Conservation (phyloP, 2,113 vertebrate genomes). For the Microtus montanus region DNA sequence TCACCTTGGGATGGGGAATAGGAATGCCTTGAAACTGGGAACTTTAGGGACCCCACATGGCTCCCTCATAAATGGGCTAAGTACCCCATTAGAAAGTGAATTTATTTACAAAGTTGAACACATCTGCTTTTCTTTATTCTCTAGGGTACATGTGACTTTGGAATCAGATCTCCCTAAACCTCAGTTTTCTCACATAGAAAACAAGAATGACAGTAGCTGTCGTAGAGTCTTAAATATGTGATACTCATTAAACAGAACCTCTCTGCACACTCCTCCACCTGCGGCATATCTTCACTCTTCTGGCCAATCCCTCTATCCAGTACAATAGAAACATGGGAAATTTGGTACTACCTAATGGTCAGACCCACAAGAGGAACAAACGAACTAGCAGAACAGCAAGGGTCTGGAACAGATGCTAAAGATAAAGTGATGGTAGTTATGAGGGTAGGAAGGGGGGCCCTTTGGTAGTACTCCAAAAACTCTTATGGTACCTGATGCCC, state of each 20-base stretch:
- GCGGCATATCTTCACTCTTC: background rate
- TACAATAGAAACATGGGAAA: no score
- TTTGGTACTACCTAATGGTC: background rate
- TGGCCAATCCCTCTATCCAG: background rate
- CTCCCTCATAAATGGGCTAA: background rate
- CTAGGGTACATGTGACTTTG: background rate
- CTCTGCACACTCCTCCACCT: background rate
- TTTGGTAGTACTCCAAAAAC: background rate
- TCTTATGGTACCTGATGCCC: background rate
- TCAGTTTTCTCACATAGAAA: conserved; percentile 2
- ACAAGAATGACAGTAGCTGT: background rate
- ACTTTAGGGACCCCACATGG: background rate
- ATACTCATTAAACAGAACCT: background rate
- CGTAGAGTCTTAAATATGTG: background rate
- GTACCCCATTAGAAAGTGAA: background rate
- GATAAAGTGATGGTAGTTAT: background rate
- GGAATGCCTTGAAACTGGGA: background rate
- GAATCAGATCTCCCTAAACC: background rate
- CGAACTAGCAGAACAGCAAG: background rate
- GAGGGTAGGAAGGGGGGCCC: background rate
- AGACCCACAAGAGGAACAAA: background rate
- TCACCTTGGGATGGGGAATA: background rate
- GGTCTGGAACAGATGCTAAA: background rate
- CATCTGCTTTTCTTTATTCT: background rate
- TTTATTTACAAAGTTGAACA: background rate